Base-by-base conservation (phyloP, 2,888 invertebrate genomes). In the Volucella zonaria region DNA sequence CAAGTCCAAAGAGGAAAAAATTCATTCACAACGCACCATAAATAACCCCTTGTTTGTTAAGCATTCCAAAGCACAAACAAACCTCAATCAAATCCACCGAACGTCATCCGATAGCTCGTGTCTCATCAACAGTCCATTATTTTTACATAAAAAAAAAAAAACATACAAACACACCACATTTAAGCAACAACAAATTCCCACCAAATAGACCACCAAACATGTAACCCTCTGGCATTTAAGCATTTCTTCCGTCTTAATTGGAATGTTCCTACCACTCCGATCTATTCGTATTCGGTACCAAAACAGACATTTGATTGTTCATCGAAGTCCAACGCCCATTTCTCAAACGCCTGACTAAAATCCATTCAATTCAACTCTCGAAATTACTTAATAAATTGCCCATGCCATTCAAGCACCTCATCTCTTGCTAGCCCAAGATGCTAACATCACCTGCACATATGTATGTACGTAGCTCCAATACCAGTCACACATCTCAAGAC, bases 311-410 rank as follows among this genome's bases (percentile, higher is more conserved):
- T 14, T 18, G 59, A 79, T 67, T 66, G 66, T 67, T 66, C 70
- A 66, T 68, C 45, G 43, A 47, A 77, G 64, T 70, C 42, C 67
- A 54, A 85, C 76, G 76, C 76, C 76, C 85, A 81, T 81, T 81
- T 85, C 58, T 85, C 85, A 81, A 85, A 85, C 62, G 14, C 66
- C 51, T 31, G 56, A 61, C 64, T 64, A 71, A 71, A 71, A 56
- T 78, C 73, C 67, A 76, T 61, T 67, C 80, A 71, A 67, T 76
- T 75, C 54, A 71, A 61, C 58, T 43, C 31, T 31, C 23, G 51
- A 62, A 85, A 85, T 81, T 71, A 77, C 81, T 81, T 81, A 85
- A 85, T 85, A 85, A 85, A 85, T 85, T 81, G 81, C 81, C 85
- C 81, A 68, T 73, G 75, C 58, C 75, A 79, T 79, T 67, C 73